Conservation (phyloP, 2,888 invertebrate species). For the Dendrolimus pini region DNA sequence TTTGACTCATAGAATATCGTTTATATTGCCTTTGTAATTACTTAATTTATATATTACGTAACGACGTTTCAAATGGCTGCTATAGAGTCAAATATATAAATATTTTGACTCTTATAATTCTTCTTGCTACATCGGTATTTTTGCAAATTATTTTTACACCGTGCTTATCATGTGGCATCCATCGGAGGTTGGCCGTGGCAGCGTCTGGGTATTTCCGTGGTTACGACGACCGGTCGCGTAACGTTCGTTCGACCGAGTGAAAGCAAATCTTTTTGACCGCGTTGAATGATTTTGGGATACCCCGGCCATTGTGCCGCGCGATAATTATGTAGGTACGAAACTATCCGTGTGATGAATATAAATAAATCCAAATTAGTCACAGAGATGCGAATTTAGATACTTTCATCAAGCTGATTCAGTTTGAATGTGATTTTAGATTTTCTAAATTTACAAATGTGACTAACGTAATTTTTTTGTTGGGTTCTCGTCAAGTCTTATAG, state of each 20-base stretch:
- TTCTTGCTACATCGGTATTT: too few relatives aligned
- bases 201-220: constrained; percentile 49
- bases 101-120: too few relatives aligned
- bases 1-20: too few relatives aligned
- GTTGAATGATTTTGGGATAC: constrained; percentile 14
- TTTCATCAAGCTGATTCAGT: constrained; percentile 23
- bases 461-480: too few relatives aligned
- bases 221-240: constrained; percentile 32
- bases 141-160: too few relatives aligned
- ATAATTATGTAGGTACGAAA: constrained; percentile 20
- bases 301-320: constrained; percentile 36
- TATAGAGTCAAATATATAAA: too few relatives aligned
- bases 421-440: constrained; percentile 3
- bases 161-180: too few relatives aligned
- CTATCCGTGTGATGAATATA: constrained; percentile 11
- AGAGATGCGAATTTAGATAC: constrained; percentile 16
- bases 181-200: constrained; percentile 1
- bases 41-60: too few relatives aligned
- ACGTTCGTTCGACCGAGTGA: constrained; percentile 38
- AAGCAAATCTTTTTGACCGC: constrained; percentile 34
- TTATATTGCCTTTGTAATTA: too few relatives aligned
- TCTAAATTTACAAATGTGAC: not conserved
- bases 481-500: too few relatives aligned
- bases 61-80: too few relatives aligned
- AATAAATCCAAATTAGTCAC: constrained; percentile 28